Evolutionary conservation across 2,888 invertebrate genomes (phyloP).

Genomic region (Platypus cylindrus): DNA sequence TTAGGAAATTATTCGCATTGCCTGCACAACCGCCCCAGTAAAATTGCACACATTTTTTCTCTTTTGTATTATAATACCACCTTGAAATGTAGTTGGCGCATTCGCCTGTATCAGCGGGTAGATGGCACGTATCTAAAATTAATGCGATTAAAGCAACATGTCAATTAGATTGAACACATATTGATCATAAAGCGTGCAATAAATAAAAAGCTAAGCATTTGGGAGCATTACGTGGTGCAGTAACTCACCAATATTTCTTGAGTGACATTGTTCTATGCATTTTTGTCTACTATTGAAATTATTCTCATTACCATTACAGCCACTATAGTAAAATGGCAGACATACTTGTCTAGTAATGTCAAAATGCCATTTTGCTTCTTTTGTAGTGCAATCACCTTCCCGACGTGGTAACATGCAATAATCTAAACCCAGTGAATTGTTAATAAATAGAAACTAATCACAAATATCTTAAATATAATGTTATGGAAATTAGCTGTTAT

Average conservation of each 20-base stretch:
- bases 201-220: no score
- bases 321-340: conserved; percentile 85
- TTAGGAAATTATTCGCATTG: conserved; percentile 74
- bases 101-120: conserved; percentile 64
- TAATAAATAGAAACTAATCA: conserved; percentile 3
- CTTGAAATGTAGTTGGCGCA: conserved; percentile 61
- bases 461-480: background rate
- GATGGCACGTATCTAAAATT: conserved; percentile 58
- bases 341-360: conserved; percentile 72
- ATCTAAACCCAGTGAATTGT: conserved; percentile 47
- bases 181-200: no score
- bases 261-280: conserved; percentile 69
- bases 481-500: background rate
- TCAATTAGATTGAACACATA: no score
- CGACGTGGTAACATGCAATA: conserved; percentile 62
- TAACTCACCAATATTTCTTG: no score
- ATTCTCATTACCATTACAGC: conserved; percentile 84
- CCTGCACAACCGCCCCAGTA: conserved; percentile 87
- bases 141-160: no score
- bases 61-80: conserved; percentile 75
- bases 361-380: conserved; percentile 74
- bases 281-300: conserved; percentile 61
- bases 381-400: conserved; percentile 65
- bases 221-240: no score
- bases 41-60: conserved; percentile 64